Percentiles rank a stretch among this genome's conserved stretches.
These are phyloP conservation scores for Neoarius graeffei DNA, from an alignment of 2,113 vertebrate genomes.

Conservation along the genomic window DNA sequence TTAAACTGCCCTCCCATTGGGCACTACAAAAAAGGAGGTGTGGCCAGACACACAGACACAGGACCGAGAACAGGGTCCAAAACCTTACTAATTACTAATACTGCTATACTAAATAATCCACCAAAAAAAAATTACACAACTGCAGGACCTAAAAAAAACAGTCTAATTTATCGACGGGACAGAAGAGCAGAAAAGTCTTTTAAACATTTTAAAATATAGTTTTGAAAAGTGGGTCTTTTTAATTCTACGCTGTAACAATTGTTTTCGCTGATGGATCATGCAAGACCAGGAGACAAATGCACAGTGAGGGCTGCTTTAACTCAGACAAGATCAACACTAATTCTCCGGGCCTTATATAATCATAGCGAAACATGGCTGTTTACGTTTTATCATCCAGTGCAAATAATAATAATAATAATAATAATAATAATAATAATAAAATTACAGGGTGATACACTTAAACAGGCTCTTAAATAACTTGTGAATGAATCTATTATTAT, in stretches of 20 bases:
- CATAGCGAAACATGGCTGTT: not conserved
- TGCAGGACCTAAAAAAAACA: not conserved
- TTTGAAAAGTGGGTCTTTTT: not conserved
- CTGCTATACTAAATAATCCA: not conserved
- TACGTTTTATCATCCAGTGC: not conserved
- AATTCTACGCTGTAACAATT: not conserved
- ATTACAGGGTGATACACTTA: not conserved
- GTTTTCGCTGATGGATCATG: not conserved
- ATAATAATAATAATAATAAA: too few relatives aligned
- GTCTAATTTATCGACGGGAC: not conserved
- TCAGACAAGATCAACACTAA: not conserved
- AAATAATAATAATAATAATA: too few relatives aligned
- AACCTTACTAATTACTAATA: not conserved
- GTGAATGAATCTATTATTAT: not conserved
- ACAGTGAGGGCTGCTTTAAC: not conserved
- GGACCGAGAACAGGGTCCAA: not conserved
- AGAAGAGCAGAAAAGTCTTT: not conserved
- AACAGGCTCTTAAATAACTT: not conserved
- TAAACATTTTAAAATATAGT: not conserved
- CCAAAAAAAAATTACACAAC: not conserved
- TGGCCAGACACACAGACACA: slow-evolving; percentile 25
- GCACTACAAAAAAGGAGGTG: slow-evolving; percentile 47
- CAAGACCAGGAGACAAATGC: not conserved
- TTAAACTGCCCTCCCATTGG: slow-evolving; percentile 57
- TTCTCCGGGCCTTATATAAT: not conserved